A percentile compares a stretch with the other conserved stretches of the same genome.
These are phyloP conservation scores for Thaumatotibia leucotreta DNA, from an alignment of 1,140 invertebrate genomes.

Conservation along the genomic window DNA sequence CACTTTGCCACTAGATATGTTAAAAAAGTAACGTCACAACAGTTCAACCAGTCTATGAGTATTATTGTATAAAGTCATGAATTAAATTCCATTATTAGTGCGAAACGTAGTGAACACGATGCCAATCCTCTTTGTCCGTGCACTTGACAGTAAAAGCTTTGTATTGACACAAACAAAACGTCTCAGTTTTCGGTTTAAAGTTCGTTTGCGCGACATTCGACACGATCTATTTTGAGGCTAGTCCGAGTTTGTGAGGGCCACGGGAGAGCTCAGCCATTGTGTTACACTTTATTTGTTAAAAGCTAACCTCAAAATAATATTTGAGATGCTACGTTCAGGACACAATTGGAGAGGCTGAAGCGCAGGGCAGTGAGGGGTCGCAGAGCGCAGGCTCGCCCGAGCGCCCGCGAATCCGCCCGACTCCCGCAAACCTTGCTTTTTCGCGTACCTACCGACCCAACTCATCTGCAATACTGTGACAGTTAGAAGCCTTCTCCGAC, in stretches of 20 bases:
- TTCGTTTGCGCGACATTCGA: conserved; percentile 72
- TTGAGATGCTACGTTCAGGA: conserved; percentile 67
- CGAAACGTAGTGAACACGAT: conserved; percentile 41
- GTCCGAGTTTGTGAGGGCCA: conserved; percentile 31
- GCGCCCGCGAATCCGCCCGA: conserved; percentile 33
- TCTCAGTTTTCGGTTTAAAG: conserved; percentile 62
- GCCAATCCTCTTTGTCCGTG: conserved; percentile 70
- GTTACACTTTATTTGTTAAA: conserved; percentile 32
- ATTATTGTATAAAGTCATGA: conserved; percentile 43
- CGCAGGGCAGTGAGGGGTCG: conserved; percentile 40
- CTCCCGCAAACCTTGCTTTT: conserved; percentile 25
- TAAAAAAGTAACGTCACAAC: conserved; percentile 39
- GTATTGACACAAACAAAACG: conserved; percentile 76
- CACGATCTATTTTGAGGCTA: conserved; percentile 38
- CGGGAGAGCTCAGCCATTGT: conserved; percentile 45
- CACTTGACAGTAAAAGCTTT: conserved; percentile 73
- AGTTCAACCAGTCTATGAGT: conserved; percentile 38
- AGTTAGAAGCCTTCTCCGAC: neutral
- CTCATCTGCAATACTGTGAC: neutral
- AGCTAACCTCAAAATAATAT: conserved; percentile 74
- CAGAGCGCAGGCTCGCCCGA: conserved; percentile 54
- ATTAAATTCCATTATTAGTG: conserved; percentile 40
- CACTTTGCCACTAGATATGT: conserved; percentile 57
- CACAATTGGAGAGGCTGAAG: conserved; percentile 53
- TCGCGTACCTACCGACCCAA: conserved; percentile 1